A percentile compares a stretch with the other conserved stretches of the same genome.
Conservation (phyloP, 2,888 invertebrate genomes). For the Euproctis similis region DNA sequence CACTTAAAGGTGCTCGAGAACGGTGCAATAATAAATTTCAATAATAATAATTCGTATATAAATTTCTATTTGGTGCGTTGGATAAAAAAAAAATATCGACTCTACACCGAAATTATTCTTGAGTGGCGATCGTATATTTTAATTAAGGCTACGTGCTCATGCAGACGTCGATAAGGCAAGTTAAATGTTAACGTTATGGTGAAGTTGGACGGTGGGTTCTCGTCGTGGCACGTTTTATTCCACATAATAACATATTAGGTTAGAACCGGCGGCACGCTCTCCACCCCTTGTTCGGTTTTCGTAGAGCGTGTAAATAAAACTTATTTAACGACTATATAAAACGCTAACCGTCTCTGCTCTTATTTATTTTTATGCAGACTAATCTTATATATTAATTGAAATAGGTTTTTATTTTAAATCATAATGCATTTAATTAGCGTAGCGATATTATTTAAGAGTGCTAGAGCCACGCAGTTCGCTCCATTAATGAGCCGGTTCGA, state of each 20-base stretch:
- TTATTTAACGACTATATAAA: conserved; percentile 44
- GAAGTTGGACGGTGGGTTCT: conserved; percentile 30
- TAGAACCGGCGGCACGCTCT: conserved; percentile 41
- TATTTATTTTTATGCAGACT: too few relatives aligned
- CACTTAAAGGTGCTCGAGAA: background rate
- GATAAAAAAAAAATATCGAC: conserved; percentile 45
- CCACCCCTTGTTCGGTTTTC: conserved; percentile 37
- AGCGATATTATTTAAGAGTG: too few relatives aligned
- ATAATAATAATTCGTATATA: conserved; percentile 43
- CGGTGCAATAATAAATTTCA: conserved; percentile 32
- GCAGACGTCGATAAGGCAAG: conserved; percentile 56
- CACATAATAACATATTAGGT: conserved; percentile 68
- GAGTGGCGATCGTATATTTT: conserved; percentile 65
- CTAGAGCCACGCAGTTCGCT: too few relatives aligned
- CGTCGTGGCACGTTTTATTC: conserved; percentile 56
- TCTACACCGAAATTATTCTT: conserved; percentile 49
- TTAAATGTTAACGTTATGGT: conserved; percentile 37
- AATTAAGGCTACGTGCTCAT: conserved; percentile 59
- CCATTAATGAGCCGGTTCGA: too few relatives aligned
- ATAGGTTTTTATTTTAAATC: too few relatives aligned
- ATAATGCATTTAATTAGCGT: too few relatives aligned
- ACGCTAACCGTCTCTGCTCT: conserved; percentile 30
- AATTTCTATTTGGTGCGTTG: conserved; percentile 47
- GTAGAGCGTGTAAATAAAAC: conserved; percentile 60
- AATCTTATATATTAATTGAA: too few relatives aligned